Evolutionary conservation across 2,113 vertebrate species (phyloP).

Genomic region (Sylvietta virens): DNA sequence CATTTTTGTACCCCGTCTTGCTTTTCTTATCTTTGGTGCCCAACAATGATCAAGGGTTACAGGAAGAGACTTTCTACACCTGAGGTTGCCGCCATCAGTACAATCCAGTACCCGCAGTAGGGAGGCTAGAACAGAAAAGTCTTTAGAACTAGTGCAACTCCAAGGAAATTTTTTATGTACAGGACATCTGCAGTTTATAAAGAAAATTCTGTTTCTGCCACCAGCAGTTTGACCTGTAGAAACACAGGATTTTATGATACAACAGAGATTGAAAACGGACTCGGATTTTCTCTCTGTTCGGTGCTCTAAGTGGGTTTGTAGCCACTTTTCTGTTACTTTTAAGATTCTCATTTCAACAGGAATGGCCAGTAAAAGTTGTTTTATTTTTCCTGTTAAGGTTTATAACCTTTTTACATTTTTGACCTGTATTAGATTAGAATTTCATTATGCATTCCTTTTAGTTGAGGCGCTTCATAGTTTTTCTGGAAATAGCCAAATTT

Average conservation of each 20-base stretch:
- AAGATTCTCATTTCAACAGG: constrained; percentile 85
- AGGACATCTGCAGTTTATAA: constrained; percentile 81
- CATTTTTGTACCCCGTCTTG: constrained; percentile 81
- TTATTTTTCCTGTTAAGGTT: constrained; percentile 81
- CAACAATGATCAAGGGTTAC: constrained; percentile 80
- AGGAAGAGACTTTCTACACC: constrained; percentile 71
- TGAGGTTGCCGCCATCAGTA: constrained; percentile 58
- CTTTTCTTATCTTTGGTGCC: constrained; percentile 86
- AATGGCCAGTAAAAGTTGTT: constrained; percentile 87
- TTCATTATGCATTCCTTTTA: constrained; percentile 95
- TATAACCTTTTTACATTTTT: constrained; percentile 83
- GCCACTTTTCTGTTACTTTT: constrained; percentile 85
- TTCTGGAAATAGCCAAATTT: constrained; percentile 79
- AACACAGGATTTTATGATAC: constrained; percentile 82
- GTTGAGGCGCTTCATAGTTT: constrained; percentile 82
- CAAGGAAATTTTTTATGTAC: constrained; percentile 73
- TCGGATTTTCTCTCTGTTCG: constrained; percentile 79
- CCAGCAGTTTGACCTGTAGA: constrained; percentile 80
- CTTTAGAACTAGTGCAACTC: constrained; percentile 79
- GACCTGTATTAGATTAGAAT: constrained; percentile 84
- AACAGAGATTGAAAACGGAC: constrained; percentile 81
- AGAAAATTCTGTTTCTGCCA: constrained; percentile 85
- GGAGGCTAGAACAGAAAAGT: constrained; percentile 80
- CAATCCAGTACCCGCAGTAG: constrained; percentile 59
- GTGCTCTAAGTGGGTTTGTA: constrained; percentile 86